A percentile compares a stretch with the other conserved stretches of the same genome.
phyloP scores from a whole-genome alignment of 1,140 invertebrate genomes.

The Drosophila pseudoobscura region DNA sequence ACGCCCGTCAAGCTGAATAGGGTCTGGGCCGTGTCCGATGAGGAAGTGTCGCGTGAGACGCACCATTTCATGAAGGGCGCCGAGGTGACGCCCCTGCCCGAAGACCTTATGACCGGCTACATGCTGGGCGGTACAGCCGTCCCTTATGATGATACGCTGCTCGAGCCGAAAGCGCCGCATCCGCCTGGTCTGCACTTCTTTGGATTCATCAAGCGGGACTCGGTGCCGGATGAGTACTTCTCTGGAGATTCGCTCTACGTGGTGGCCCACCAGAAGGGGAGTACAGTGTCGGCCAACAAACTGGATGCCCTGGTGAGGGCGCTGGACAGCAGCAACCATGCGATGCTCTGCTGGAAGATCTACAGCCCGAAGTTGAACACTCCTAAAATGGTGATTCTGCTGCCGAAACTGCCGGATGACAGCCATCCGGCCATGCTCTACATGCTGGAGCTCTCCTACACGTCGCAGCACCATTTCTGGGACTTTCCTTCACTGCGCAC shows the following conservation, averaged over 20 bases:
- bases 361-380: conserved; percentile 65
- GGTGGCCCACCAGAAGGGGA: conserved; percentile 64
- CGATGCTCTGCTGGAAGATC: conserved; percentile 75
- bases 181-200: conserved; percentile 68
- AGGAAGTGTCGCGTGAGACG: conserved; percentile 58
- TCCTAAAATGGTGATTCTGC: conserved; percentile 66
- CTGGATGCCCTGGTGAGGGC: conserved; percentile 71
- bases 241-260: conserved; percentile 70
- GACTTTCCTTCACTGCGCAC: conserved; percentile 69
- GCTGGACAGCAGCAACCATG: conserved; percentile 39
- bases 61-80: conserved; percentile 61
- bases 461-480: conserved; percentile 73
- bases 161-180: conserved; percentile 50
- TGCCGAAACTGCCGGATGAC: conserved; percentile 63
- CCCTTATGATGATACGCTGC: conserved; percentile 65
- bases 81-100: conserved; percentile 51
- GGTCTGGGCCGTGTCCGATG: conserved; percentile 57
- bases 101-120: conserved; percentile 74
- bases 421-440: conserved; percentile 53
- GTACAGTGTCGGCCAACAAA: conserved; percentile 58
- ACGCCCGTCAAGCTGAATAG: conserved; percentile 67
- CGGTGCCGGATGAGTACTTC: conserved; percentile 70
- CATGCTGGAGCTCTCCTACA: conserved; percentile 76
- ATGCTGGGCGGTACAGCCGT: conserved; percentile 78
- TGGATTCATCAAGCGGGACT: conserved; percentile 59